Percentiles rank a stretch among this genome's conserved stretches.
phyloP scores from a whole-genome alignment of 1,140 invertebrate species.

The Eriosoma lanigerum region DNA sequence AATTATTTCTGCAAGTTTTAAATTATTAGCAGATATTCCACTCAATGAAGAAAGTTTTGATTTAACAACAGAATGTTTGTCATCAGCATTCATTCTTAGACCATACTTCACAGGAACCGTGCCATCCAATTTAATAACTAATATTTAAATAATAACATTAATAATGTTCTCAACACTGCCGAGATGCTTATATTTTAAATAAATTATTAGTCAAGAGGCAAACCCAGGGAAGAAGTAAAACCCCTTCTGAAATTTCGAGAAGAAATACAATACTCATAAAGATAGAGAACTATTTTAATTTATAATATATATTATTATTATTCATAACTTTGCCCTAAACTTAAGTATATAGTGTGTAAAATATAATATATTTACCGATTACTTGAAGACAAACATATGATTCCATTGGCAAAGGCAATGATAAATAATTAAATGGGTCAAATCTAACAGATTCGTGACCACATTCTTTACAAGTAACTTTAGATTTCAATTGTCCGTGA shows the following conservation, averaged over 20 bases:
- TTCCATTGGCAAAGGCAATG: constrained; percentile 82
- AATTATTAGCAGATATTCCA: constrained; percentile 64
- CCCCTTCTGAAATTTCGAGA: no score
- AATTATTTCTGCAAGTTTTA: constrained; percentile 71
- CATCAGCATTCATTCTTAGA: constrained; percentile 75
- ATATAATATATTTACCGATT: constrained; percentile 61
- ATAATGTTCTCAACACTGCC: neutral
- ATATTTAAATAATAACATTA: constrained; percentile 41
- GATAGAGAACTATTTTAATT: no score
- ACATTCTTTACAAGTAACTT: constrained; percentile 77
- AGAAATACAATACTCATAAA: no score
- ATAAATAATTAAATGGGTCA: constrained; percentile 86
- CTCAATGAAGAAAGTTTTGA: constrained; percentile 69
- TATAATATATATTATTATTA: no score
- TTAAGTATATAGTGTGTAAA: neutral
- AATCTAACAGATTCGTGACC: constrained; percentile 79
- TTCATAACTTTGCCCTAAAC: neutral
- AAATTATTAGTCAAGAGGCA: no score
- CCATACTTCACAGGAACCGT: constrained; percentile 80
- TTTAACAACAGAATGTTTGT: constrained; percentile 73
- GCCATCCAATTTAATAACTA: constrained; percentile 77
- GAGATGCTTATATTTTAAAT: no score
- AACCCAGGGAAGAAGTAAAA: no score
- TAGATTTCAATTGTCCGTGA: constrained; percentile 86
- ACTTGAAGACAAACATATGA: constrained; percentile 72